A percentile compares a stretch with the other conserved stretches of the same genome.
These are phyloP conservation scores for Hirtodrosophila trivittata DNA, from an alignment of 2,888 invertebrate species.

Conservation along the genomic window DNA sequence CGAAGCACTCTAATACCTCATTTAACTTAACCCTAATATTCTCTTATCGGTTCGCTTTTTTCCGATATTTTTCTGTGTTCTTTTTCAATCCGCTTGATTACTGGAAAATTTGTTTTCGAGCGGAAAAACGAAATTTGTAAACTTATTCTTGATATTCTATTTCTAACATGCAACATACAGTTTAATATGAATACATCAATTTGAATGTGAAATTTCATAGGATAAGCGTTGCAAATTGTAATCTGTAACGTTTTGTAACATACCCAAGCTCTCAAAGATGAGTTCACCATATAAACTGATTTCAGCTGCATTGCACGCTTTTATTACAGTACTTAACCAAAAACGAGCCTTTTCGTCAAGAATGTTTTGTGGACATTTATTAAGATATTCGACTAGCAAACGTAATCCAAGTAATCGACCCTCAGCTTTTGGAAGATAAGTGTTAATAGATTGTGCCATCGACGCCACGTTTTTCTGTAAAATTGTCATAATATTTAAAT, in stretches of 20 bases:
- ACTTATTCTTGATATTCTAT: too few species aligned
- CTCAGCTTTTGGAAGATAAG: slow-evolving; percentile 27
- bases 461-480: slow-evolving; percentile 14
- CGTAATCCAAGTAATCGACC: slow-evolving; percentile 35
- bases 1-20: too few species aligned
- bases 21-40: too few species aligned
- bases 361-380: slow-evolving; percentile 10
- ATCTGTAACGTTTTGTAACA: slow-evolving; percentile 15
- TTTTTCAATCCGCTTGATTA: too few species aligned
- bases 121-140: too few species aligned
- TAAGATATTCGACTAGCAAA: slow-evolving; percentile 7
- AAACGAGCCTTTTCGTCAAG: slow-evolving; percentile 30
- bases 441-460: slow-evolving; percentile 33
- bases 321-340: slow-evolving; percentile 40
- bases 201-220: too few species aligned
- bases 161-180: background rate
- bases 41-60: too few species aligned
- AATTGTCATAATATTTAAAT: background rate
- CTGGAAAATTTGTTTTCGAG: too few species aligned
- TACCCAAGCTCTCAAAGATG: slow-evolving; percentile 48
- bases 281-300: slow-evolving; percentile 45
- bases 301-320: slow-evolving; percentile 42
- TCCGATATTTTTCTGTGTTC: too few species aligned
- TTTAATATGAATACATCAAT: too few species aligned
- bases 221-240: too few species aligned